Base-by-base conservation (phyloP, 2,797 vertebrate species). In the Sebastes jordani region DNA sequence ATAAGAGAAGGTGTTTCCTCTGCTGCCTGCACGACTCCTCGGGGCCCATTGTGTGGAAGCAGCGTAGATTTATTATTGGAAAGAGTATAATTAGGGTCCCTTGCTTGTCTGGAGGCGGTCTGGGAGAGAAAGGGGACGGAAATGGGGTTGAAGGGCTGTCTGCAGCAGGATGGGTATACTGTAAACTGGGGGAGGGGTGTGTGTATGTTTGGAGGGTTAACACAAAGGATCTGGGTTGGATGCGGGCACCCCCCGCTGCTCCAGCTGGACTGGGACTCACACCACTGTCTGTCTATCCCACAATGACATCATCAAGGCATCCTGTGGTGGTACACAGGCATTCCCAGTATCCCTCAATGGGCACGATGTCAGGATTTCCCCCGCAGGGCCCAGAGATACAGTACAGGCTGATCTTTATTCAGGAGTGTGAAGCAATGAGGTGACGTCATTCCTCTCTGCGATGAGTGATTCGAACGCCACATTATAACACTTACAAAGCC, bases 1-100 rank as follows among this genome's bases (percentile, higher is more conserved):
- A 96, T 95, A 96, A 96, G 94, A 80, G 63, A 92, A 93, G 93
- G 91, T 85, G 92, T 94, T 96, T 96, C 96, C 95, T 95, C 84
- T 68, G 25, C 34, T 82, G 79, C 77, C 87, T 66, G 75, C 67
- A 74, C 1, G 36, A 62, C 87, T 90, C 82, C 89, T 81, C 56
- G 11, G 84, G 81, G 72, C 56, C 90, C 89, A 95, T 96, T 96
- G 95, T 96, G 75, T 90, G 68, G 64, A 82, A 69, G 46, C 76
- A 75, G 82, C 58, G 29, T 67, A 77, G 84, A 88, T 90, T 90
- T 95, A 94, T 95, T 94, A 87, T 92, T 93, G 91, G 87, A 94
- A 89, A 64, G 85, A 60, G 89, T 94, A 93, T 92, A 90, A 92
- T 94, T 93, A 93, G 94, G 89, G 67, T 77, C 78, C 82, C 46